Percentiles rank a stretch among this genome's conserved stretches.
Conservation (phyloP, 2,113 vertebrate species). For the Promerops cafer region DNA sequence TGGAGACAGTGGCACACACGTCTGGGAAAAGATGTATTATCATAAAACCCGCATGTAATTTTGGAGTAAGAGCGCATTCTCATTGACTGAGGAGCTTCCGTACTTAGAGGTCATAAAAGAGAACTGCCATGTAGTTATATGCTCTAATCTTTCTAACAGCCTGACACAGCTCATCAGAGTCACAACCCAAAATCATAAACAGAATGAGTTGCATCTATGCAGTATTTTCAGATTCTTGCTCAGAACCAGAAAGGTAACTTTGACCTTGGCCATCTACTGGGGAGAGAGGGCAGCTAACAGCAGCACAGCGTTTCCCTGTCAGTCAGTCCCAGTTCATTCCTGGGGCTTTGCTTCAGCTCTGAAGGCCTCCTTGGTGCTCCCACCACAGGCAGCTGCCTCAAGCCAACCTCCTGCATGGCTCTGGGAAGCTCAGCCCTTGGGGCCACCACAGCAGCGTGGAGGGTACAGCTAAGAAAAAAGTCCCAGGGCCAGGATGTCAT, state of each 20-base stretch:
- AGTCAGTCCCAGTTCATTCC: neutral
- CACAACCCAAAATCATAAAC: neutral
- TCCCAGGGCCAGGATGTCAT: neutral
- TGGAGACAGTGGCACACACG: neutral
- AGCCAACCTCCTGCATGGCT: neutral
- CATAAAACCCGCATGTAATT: neutral
- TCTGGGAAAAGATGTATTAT: neutral
- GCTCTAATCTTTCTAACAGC: neutral
- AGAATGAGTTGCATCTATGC: neutral
- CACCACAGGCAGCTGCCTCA: neutral
- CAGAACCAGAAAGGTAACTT: neutral
- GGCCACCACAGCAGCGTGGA: rapidly evolving
- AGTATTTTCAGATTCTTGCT: neutral
- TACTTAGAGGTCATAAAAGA: neutral
- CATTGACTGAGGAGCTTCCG: neutral
- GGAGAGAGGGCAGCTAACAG: neutral
- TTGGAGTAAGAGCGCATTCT: neutral
- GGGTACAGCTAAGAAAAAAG: neutral
- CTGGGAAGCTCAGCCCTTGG: neutral
- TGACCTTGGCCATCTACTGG: neutral
- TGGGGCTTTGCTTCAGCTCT: neutral
- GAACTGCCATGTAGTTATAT: neutral
- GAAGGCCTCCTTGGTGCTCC: neutral
- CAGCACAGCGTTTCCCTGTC: neutral
- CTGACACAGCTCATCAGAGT: neutral